phyloP scores from a whole-genome alignment of 2,888 invertebrate species.

The Linnaemya vulpina region DNA sequence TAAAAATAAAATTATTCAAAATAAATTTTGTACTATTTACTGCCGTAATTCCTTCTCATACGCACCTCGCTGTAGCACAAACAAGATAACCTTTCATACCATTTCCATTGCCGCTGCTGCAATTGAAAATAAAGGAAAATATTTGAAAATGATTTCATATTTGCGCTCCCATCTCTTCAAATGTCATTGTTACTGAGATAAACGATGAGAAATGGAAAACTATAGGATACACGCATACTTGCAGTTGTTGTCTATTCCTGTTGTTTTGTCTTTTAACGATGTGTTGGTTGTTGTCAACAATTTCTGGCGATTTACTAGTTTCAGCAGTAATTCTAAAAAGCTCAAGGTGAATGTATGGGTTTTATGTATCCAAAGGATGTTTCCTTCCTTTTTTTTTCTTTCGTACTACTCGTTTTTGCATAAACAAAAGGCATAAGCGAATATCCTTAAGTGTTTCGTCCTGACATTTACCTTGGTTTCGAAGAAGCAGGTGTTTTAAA shows the following conservation, averaged over 20 bases:
- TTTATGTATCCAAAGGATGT: constrained; percentile 29
- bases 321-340: constrained; percentile 6
- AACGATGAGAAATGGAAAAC: constrained; percentile 33
- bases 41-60: background rate
- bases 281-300: background rate
- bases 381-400: constrained; percentile 15
- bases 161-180: constrained; percentile 4
- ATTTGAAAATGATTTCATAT: constrained; percentile 23
- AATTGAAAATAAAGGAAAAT: constrained; percentile 18
- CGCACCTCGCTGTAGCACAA: background rate
- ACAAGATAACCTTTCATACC: constrained; percentile 11
- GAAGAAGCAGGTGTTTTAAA: constrained; percentile 42
- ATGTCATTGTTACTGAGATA: constrained; percentile 35
- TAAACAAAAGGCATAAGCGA: constrained; percentile 7
- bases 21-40: background rate
- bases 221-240: constrained; percentile 61
- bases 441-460: constrained; percentile 28
- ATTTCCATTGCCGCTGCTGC: constrained; percentile 24
- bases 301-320: constrained; percentile 43
- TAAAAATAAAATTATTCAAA: background rate
- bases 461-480: constrained; percentile 51
- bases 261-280: constrained; percentile 31
- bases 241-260: constrained; percentile 58
- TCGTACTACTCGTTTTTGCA: background rate
- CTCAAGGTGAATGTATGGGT: constrained; percentile 26